Evolutionary conservation across 2,888 invertebrate genomes (phyloP), one percentile per base, ranked within the genome.

Genomic region (Pollenia griseotomentosa): DNA sequence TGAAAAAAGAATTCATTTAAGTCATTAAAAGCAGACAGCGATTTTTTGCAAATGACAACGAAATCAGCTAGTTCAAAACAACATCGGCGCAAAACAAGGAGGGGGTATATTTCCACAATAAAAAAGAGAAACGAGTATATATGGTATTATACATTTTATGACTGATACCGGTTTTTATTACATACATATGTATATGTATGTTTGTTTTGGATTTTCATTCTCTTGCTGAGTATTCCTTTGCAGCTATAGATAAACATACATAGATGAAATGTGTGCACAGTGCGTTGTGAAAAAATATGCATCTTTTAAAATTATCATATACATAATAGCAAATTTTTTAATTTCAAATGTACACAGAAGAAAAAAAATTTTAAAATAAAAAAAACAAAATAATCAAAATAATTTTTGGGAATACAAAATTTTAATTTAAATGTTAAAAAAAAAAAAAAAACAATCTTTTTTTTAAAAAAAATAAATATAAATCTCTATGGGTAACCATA

Each of bases 161-260:
- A n/a, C 44, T 46, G 55, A 65, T 57, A 81, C 81, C 55, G 48
- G 73, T 79, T 79, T 33, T 33, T 33, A 33, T 33, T 33, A 33
- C 33, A 33, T 33, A 33, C 33, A 19, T 51, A 23, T 73, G 23
- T 2, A 23, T 23, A 23, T 65, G 44, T 16, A 16, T 55, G 61
- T 73, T 71, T 77, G n/a, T 33, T 73, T 55, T 66, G 12, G 11
- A 53, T 44, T 78, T 66, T 66, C 6, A 65, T 77, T 57, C 33
- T 77, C 48, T 66, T 19, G 12, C 57, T 46, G 46, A 57, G 46
- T 16, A 57, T 40, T 57, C 10, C 33, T 48, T 2, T 16, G 33
- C 19, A 23, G 9, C 42, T 23, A 51, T n/a, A 65, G 48, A 9
- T 61, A n/a, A n/a, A n/a, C n/a, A n/a, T n/a, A n/a, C n/a, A 40